phyloP scores from a whole-genome alignment of 2,797 vertebrate genomes.

The Telmatherina bonti region DNA sequence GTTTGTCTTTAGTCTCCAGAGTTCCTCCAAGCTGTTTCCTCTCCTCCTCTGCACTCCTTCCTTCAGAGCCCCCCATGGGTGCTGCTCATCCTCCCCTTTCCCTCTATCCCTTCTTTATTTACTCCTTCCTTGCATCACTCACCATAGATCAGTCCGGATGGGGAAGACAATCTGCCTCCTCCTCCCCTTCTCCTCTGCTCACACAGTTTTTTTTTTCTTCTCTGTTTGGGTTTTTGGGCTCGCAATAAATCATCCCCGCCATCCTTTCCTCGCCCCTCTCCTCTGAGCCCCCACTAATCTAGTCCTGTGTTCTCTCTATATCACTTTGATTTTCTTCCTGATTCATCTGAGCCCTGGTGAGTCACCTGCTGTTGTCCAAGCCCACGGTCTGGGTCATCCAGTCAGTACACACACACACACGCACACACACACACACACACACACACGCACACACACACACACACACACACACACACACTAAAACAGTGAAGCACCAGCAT shows the following conservation, averaged over 20 bases:
- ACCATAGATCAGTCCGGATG: slow-evolving; percentile 43
- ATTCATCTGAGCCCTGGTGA: slow-evolving; percentile 51
- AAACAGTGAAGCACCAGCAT: slow-evolving; percentile 38
- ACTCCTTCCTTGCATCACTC: slow-evolving; percentile 47
- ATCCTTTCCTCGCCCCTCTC: slow-evolving; percentile 17
- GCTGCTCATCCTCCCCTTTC: slow-evolving; percentile 41
- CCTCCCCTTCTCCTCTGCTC: slow-evolving; percentile 13
- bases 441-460: not conserved
- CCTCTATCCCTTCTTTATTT: slow-evolving; percentile 52
- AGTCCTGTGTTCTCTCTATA: slow-evolving; percentile 44
- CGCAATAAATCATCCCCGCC: slow-evolving; percentile 28
- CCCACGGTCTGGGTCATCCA: slow-evolving; percentile 50
- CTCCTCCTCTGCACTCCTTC: slow-evolving; percentile 28
- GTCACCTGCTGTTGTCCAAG: slow-evolving; percentile 67
- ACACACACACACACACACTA: slow-evolving; percentile 36
- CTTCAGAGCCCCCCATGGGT: slow-evolving; percentile 37
- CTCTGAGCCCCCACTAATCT: slow-evolving; percentile 45
- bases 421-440: too few species aligned
- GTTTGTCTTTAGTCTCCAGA: slow-evolving; percentile 55
- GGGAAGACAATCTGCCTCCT: slow-evolving; percentile 25
- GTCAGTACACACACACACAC: too few species aligned
- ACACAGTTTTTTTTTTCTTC: slow-evolving; percentile 15
- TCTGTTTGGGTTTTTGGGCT: slow-evolving; percentile 22
- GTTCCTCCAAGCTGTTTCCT: slow-evolving; percentile 52
- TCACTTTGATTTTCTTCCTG: slow-evolving; percentile 49